phyloP scores from a whole-genome alignment of 2,113 vertebrate species.

The Elephas maximus region DNA sequence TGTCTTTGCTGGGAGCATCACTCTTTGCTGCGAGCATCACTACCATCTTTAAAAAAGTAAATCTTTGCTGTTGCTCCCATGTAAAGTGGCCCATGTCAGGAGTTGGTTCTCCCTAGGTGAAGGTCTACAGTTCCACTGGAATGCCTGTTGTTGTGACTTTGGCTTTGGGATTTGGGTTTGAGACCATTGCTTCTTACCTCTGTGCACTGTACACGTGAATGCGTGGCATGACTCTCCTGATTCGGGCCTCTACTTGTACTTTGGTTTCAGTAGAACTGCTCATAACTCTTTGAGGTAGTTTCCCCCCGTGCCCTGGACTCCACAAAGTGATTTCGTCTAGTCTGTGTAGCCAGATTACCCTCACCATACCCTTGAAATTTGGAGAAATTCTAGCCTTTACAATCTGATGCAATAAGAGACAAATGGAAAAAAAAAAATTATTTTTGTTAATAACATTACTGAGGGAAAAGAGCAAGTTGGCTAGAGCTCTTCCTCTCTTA shows the following conservation, averaged over 20 bases:
- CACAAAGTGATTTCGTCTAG: constrained; percentile 33
- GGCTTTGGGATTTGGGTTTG: not conserved
- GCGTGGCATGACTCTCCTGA: not conserved
- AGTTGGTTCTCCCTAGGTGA: not conserved
- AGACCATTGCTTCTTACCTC: not conserved
- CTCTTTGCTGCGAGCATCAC: not conserved
- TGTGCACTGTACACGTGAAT: not conserved
- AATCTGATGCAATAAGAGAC: not conserved
- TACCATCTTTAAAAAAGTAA: not conserved
- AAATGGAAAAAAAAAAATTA: not conserved
- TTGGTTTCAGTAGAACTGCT: constrained; percentile 3
- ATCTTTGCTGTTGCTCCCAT: not conserved
- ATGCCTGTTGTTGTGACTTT: not conserved
- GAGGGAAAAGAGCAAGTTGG: not conserved
- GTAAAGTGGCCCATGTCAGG: not conserved
- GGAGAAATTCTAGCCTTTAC: constrained; percentile 42
- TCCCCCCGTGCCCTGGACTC: not conserved
- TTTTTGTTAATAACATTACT: constrained; percentile 38
- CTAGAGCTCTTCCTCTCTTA: constrained; percentile 36
- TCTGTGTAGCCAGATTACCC: not conserved
- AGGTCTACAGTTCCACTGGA: not conserved
- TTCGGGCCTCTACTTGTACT: not conserved
- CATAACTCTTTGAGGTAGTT: not conserved
- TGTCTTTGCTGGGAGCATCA: not conserved
- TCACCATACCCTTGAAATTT: constrained; percentile 40